Evolutionary conservation across 2,113 vertebrate species (phyloP).

Genomic region (Thalassarche chlororhynchos): DNA sequence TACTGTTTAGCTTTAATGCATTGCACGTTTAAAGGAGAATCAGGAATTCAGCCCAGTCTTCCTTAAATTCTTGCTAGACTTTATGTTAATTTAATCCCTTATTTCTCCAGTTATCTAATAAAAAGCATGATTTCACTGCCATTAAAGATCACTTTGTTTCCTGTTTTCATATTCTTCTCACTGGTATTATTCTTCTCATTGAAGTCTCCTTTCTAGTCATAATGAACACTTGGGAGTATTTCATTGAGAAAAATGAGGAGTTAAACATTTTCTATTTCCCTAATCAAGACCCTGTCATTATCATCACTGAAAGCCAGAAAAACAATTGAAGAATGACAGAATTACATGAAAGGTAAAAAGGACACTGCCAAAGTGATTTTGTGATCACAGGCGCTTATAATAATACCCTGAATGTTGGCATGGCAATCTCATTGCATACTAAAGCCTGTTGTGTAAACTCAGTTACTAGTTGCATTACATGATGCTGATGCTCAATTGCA

Average conservation of each 20-base stretch:
- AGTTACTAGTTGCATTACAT: not conserved
- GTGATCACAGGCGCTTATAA: not conserved
- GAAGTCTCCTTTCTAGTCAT: not conserved
- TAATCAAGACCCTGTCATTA: conserved; percentile 63
- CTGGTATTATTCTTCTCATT: not conserved
- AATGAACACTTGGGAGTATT: conserved; percentile 13
- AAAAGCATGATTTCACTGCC: not conserved
- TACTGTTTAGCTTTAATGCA: not conserved
- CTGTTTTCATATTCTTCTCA: not conserved
- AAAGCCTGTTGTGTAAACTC: not conserved
- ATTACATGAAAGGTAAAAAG: not conserved
- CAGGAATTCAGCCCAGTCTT: not conserved
- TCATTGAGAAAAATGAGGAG: conserved; percentile 62
- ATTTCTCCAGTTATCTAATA: not conserved
- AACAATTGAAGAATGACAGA: conserved; percentile 5
- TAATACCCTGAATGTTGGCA: not conserved
- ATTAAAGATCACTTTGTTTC: conserved; percentile 6
- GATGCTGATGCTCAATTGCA: not conserved
- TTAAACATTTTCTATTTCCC: conserved; percentile 51
- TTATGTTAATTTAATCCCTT: not conserved
- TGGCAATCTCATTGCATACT: not conserved
- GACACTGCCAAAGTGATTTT: not conserved
- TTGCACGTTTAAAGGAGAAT: not conserved
- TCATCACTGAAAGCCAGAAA: conserved; percentile 13
- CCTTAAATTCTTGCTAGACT: not conserved